Evolutionary conservation across 2,888 invertebrate species (phyloP).

Genomic region (Helicoverpa assulta): DNA sequence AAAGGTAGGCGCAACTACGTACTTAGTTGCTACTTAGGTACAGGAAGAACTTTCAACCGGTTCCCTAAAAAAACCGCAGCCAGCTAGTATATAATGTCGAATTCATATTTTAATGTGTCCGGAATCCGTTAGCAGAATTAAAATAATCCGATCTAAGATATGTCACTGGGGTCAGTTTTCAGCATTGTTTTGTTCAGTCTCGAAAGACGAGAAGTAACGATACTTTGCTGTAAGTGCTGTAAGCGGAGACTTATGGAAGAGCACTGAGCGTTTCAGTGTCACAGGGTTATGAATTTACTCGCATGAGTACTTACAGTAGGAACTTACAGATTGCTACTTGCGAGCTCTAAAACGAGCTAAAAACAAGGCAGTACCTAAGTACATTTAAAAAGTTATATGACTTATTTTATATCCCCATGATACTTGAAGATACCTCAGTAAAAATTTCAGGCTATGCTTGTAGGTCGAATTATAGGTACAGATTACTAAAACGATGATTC

Average conservation of each 20-base stretch:
- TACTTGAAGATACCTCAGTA: no score
- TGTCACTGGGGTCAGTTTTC: slow-evolving; percentile 45
- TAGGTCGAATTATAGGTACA: neutral
- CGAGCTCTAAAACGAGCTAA: no score
- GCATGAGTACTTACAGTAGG: no score
- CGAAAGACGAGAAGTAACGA: slow-evolving; percentile 39
- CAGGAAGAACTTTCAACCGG: no score
- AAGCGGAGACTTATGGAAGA: slow-evolving; percentile 20
- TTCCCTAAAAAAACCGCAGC: no score
- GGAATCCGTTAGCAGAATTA: neutral
- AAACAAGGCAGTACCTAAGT: no score
- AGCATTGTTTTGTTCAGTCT: slow-evolving; percentile 52
- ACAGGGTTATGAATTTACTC: neutral
- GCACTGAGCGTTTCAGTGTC: neutral
- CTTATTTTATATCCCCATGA: no score
- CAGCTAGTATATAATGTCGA: no score
- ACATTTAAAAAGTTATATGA: no score
- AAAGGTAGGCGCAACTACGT: no score
- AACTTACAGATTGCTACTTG: no score
- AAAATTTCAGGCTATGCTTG: neutral
- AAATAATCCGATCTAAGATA: neutral
- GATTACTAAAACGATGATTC: neutral
- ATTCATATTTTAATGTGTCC: slow-evolving; percentile 1
- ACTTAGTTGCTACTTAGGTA: no score
- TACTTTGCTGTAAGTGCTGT: slow-evolving; percentile 26